These are phyloP conservation scores for Polyploca ridens DNA, from an alignment of 2,888 invertebrate genomes.

Conservation along the genomic window DNA sequence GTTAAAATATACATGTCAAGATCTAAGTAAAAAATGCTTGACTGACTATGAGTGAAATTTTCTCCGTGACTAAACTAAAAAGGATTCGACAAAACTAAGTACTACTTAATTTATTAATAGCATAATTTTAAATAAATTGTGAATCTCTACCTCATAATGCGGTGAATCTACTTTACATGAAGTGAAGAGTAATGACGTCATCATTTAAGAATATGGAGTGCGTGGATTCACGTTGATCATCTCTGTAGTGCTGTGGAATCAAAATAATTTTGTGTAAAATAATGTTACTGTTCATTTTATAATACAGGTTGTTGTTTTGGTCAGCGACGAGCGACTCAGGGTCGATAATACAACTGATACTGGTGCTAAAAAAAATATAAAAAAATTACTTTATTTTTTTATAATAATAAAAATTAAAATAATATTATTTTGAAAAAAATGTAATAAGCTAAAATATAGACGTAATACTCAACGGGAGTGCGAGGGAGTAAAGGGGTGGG, in stretches of 20 bases:
- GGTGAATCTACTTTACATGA: background rate
- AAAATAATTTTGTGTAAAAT: conserved; percentile 14
- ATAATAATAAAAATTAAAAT: no score
- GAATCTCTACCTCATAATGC: background rate
- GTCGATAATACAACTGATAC: no score
- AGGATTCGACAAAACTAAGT: background rate
- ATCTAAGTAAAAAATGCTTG: background rate
- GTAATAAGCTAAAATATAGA: no score
- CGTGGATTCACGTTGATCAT: conserved; percentile 96
- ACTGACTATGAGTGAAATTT: background rate
- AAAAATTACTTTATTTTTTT: no score
- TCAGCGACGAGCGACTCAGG: no score
- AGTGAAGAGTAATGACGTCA: conserved; percentile 5
- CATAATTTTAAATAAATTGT: background rate
- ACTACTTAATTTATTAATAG: background rate
- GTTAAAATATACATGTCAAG: background rate
- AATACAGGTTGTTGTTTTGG: no score
- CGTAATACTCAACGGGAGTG: no score
- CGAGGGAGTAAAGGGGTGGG: no score
- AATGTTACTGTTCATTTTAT: background rate
- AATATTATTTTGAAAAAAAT: no score
- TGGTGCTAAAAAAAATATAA: no score
- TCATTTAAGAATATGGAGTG: conserved; percentile 90
- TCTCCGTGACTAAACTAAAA: background rate
- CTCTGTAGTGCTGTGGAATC: conserved; percentile 91